phyloP scores from a whole-genome alignment of 2,797 vertebrate genomes.

The Parambassis ranga region DNA sequence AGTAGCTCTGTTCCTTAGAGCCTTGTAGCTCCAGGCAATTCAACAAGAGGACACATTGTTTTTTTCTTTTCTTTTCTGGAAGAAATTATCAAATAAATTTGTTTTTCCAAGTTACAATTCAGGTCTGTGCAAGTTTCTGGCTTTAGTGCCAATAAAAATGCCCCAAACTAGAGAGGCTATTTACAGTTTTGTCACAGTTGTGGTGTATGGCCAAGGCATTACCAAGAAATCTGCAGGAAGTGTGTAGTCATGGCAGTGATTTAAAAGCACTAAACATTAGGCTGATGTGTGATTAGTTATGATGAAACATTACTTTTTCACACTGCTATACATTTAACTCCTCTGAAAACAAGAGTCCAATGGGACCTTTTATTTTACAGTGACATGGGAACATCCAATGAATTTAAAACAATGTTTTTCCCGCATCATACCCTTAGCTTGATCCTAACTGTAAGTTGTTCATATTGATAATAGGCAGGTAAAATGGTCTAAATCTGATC shows the following conservation, averaged over 20 bases:
- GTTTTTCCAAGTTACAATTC: slow-evolving; percentile 4
- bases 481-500: neutral
- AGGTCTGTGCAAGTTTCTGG: neutral
- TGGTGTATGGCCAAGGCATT: neutral
- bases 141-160: neutral
- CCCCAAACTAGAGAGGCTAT: neutral
- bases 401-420: neutral
- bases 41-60: neutral
- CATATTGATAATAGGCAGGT: neutral
- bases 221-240: slow-evolving; percentile 5
- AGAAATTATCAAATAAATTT: slow-evolving; percentile 6
- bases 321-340: neutral
- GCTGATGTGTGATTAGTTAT: slow-evolving; percentile 13
- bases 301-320: neutral
- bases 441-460: neutral
- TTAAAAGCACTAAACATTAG: slow-evolving; percentile 36
- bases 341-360: neutral
- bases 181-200: slow-evolving; percentile 20
- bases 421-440: neutral
- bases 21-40: slow-evolving; percentile 10
- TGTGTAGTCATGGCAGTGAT: slow-evolving; percentile 31
- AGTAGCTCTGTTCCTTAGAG: slow-evolving; percentile 7
- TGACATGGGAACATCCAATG: neutral
- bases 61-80: neutral
- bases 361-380: neutral